These are phyloP conservation scores for Lepidurus couesii DNA, from an alignment of 1,140 invertebrate genomes.

Conservation along the genomic window DNA sequence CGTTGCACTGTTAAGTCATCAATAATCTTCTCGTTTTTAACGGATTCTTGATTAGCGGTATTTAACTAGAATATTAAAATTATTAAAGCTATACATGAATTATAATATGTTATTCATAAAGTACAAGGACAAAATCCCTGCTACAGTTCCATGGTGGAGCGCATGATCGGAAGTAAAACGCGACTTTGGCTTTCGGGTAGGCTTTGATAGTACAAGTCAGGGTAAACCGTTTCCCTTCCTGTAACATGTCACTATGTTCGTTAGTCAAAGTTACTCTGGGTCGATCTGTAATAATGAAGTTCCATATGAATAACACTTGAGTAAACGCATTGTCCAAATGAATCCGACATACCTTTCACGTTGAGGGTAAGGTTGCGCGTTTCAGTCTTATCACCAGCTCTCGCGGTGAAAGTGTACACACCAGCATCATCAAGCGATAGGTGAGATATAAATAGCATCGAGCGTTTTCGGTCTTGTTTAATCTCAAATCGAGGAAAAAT, in stretches of 20 bases:
- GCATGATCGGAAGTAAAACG: neutral
- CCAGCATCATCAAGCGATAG: neutral
- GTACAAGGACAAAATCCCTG: neutral
- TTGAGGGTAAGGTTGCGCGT: neutral
- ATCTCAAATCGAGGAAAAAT: neutral
- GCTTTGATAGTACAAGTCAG: neutral
- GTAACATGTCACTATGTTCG: neutral
- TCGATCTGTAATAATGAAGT: neutral
- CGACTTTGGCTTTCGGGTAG: neutral
- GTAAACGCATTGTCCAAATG: neutral
- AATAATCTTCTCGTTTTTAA: neutral
- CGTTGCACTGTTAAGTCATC: neutral
- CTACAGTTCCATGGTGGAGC: neutral
- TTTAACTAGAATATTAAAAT: neutral
- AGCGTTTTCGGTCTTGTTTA: neutral
- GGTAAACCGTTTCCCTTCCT: neutral
- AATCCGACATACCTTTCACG: neutral
- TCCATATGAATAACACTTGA: neutral
- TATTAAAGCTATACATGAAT: neutral
- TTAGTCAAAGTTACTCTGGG: neutral
- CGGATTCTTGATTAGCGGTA: neutral
- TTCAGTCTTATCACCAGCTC: neutral
- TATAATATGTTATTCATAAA: neutral
- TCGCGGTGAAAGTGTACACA: neutral
- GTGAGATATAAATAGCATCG: neutral